Base-by-base conservation (phyloP, 2,797 vertebrate genomes). In the Hoplostethus mediterraneus region DNA sequence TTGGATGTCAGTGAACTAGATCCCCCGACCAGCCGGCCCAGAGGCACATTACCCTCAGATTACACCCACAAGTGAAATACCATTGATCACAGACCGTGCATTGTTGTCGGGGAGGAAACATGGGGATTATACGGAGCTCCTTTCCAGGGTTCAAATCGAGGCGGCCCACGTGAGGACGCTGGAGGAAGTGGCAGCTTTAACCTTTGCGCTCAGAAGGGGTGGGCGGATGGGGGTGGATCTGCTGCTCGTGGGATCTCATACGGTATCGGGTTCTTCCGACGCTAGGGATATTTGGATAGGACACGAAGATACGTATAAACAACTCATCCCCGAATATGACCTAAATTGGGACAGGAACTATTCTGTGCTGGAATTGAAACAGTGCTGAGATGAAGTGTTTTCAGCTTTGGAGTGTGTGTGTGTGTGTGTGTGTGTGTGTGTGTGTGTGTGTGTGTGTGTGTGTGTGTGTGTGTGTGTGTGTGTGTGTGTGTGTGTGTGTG, bases 41-140 rank as follows among this genome's bases (percentile, higher is more conserved):
- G 47, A 78, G 79, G 75, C 72, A 63, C 77, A 14, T 75, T 67
- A 88, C 81, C 79, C 47, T 55, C 65, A 64, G 86, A 90, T 89
- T 89, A 89, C 82, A 82, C 58, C 82, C 80, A 62, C 58, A 1
- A 66, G 86, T 89, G 89, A 83, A 88, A 77, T 77, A 56, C 89
- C 84, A 81, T 78, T 42, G 80, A 90, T 87, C 88, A 93, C 90
- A 92, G 75, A 81, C 81, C 53, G 6, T 63, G 77, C 85, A 92
- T 92, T 94, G 92, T 91, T 82, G 71, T 79, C 74, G 61, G 60
- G 72, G 71, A 80, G 87, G 86, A 91, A 87, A 88, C 84, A 63
- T 53, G 60, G 52, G 84, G 88, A 91, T 93, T 91, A 92, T 86
- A 87, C 91, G 79, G 76, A 67, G 68, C 75, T 81, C 71, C 57